Percentiles rank a stretch among this genome's conserved stretches.
Evolutionary conservation across 2,888 invertebrate species (phyloP).

Genomic region (Litoditis marina): DNA sequence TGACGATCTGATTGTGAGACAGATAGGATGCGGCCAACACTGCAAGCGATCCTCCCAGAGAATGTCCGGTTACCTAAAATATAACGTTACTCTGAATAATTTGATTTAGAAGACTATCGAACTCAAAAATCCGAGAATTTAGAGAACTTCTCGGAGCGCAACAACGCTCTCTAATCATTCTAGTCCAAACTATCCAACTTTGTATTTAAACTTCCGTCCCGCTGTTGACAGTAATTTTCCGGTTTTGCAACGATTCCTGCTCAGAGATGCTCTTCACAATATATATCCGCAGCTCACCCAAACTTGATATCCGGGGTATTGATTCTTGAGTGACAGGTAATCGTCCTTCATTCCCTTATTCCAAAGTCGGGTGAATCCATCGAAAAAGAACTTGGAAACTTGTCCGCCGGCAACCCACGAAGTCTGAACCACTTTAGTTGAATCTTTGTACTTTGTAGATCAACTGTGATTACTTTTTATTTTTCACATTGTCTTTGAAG

Average conservation of each 20-base stretch:
- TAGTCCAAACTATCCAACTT: too few relatives aligned
- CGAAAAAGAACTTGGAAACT: conserved; percentile 43
- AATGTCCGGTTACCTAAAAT: conserved; percentile 33
- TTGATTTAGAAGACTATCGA: too few relatives aligned
- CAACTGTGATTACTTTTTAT: not conserved
- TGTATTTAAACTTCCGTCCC: too few relatives aligned
- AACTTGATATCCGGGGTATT: conserved; percentile 40
- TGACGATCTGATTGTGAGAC: not conserved
- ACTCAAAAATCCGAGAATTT: too few relatives aligned
- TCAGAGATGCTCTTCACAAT: too few relatives aligned
- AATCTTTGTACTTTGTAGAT: too few relatives aligned
- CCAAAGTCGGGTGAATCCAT: conserved; percentile 42
- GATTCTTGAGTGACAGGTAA: conserved; percentile 27
- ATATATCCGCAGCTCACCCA: conserved; percentile 34
- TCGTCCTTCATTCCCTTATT: conserved; percentile 43
- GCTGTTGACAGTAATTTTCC: too few relatives aligned
- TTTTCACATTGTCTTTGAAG: too few relatives aligned
- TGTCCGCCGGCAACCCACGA: conserved; percentile 40
- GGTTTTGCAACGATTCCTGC: too few relatives aligned
- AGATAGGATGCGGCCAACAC: conserved; percentile 36
- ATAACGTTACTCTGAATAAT: too few relatives aligned
- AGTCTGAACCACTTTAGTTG: conserved; percentile 25
- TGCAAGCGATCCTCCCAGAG: conserved; percentile 50
- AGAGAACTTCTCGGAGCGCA: too few relatives aligned
- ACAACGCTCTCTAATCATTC: too few relatives aligned